Percentiles rank a stretch among this genome's conserved stretches.
Conservation (phyloP, 2,113 vertebrate genomes). For the Plestiodon gilberti region DNA sequence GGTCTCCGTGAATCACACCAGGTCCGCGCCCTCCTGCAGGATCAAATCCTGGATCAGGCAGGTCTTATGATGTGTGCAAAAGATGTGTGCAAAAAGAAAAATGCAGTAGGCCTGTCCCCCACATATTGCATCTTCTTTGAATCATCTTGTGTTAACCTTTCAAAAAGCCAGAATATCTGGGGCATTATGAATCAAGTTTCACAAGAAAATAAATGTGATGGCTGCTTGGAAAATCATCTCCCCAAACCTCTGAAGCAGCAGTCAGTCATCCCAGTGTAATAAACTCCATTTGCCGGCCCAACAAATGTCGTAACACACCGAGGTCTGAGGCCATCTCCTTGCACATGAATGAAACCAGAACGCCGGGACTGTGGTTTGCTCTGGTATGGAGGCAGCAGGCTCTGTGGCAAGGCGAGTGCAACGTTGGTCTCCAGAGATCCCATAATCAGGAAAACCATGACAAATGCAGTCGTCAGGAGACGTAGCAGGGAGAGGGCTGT, state of each 20-base stretch:
- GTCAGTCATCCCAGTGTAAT: not conserved
- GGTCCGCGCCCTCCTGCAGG: too few relatives aligned
- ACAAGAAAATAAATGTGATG: not conserved
- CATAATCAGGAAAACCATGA: not conserved
- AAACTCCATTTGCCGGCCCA: not conserved
- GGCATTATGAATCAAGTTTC: not conserved
- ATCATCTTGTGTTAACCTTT: not conserved
- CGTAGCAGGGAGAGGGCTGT: too few relatives aligned
- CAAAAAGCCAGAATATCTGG: not conserved
- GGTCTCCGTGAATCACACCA: too few relatives aligned
- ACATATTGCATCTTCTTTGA: not conserved
- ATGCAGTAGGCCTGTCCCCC: too few relatives aligned
- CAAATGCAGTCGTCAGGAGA: not conserved
- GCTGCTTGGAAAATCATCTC: not conserved
- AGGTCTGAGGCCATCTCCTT: not conserved
- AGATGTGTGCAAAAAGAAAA: too few relatives aligned
- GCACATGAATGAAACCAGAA: not conserved
- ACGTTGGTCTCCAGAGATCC: not conserved
- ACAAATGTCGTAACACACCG: not conserved
- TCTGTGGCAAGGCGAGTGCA: not conserved
- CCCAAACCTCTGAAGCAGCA: not conserved
- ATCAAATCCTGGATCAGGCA: too few relatives aligned
- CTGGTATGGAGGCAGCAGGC: too few relatives aligned
- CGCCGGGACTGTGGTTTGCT: not conserved
- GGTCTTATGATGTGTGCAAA: too few relatives aligned